phyloP scores from a whole-genome alignment of 2,113 vertebrate genomes.

The Chlamydotis undulata region DNA sequence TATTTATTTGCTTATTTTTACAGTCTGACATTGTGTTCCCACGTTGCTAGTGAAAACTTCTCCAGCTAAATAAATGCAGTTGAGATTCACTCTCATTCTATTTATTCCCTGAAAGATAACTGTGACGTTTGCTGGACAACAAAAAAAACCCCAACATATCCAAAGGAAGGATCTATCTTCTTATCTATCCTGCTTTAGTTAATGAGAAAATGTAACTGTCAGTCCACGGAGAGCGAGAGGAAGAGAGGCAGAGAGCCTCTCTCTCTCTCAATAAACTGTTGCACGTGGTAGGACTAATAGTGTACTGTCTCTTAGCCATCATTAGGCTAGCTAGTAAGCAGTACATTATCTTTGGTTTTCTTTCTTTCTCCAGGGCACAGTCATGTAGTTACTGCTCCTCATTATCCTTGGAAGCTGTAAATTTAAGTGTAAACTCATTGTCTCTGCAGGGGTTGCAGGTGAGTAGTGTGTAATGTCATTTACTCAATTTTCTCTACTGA shows the following conservation, averaged over 20 bases:
- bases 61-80: slow-evolving; percentile 11
- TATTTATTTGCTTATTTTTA: slow-evolving; percentile 47
- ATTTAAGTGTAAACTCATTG: slow-evolving; percentile 45
- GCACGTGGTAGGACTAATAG: slow-evolving; percentile 14
- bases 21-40: not conserved
- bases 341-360: slow-evolving; percentile 34
- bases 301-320: not conserved
- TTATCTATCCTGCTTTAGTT: not conserved
- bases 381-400: not conserved
- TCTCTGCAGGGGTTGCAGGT: slow-evolving; percentile 48
- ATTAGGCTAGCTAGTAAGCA: slow-evolving; percentile 28
- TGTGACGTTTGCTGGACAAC: not conserved
- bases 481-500: not conserved
- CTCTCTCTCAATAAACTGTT: slow-evolving; percentile 36
- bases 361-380: slow-evolving; percentile 55
- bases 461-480: not conserved
- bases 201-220: slow-evolving; percentile 17
- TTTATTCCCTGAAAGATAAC: not conserved
- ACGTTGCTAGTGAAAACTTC: slow-evolving; percentile 12
- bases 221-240: not conserved
- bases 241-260: not conserved
- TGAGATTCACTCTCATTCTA: slow-evolving; percentile 7
- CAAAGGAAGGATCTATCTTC: not conserved
- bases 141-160: not conserved
- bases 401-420: slow-evolving; percentile 28